phyloP scores from a whole-genome alignment of 2,113 vertebrate species.

The Meleagris gallopavo region DNA sequence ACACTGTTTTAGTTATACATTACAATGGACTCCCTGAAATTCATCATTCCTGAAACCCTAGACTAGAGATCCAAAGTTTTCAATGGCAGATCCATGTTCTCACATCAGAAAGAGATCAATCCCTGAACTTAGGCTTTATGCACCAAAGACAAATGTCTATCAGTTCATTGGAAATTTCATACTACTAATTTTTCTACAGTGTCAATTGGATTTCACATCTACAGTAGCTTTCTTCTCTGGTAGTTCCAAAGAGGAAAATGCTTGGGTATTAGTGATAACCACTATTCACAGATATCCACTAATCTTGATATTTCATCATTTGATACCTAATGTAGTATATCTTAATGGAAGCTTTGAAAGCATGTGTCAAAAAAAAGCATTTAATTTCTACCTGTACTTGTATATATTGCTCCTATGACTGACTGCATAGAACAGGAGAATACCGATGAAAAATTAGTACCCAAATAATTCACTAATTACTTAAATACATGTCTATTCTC shows the following conservation, averaged over 20 bases:
- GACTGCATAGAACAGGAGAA: not conserved
- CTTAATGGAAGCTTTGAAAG: not conserved
- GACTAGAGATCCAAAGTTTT: not conserved
- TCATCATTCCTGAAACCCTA: not conserved
- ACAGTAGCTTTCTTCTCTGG: not conserved
- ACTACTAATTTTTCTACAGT: not conserved
- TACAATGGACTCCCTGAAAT: not conserved
- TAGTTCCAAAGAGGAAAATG: not conserved
- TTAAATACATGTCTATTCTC: not conserved
- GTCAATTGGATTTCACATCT: not conserved
- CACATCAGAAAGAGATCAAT: not conserved
- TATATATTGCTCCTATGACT: not conserved
- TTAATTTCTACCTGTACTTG: not conserved
- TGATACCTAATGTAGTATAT: not conserved
- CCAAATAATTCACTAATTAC: not conserved
- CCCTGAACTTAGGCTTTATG: fast-evolving
- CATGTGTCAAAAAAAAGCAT: not conserved
- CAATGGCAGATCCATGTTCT: not conserved
- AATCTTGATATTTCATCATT: not conserved
- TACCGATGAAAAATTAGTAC: not conserved
- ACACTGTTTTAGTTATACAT: not conserved
- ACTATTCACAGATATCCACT: not conserved
- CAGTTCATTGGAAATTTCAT: not conserved
- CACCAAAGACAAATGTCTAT: not conserved
- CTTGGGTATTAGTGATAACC: not conserved